Conservation (phyloP, 2,797 vertebrate species). For the Pseudochirops cupreus region DNA sequence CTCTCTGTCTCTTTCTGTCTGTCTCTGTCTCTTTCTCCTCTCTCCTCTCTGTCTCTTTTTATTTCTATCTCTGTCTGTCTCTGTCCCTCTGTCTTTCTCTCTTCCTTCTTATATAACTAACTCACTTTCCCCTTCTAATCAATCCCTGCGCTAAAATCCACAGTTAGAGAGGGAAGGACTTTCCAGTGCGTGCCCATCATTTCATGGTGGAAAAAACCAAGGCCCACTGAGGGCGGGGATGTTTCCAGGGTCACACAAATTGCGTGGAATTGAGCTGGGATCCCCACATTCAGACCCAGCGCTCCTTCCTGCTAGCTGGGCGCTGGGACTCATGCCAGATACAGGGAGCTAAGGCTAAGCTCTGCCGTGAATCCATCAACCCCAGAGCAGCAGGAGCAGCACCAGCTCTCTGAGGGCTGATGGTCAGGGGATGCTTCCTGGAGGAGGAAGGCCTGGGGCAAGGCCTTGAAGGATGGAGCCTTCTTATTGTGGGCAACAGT, state of each 20-base stretch:
- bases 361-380: background rate
- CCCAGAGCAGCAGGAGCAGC: background rate
- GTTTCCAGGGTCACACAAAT: background rate
- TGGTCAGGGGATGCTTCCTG: conserved; percentile 30
- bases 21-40: no score
- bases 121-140: background rate
- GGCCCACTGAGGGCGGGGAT: accelerated
- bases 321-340: background rate
- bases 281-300: background rate
- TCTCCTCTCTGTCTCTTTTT: no score
- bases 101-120: no score
- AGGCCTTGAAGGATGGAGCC: background rate
- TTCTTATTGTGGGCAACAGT: background rate
- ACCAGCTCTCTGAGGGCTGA: background rate
- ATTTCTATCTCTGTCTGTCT: background rate
- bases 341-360: no score
- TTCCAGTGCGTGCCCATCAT: background rate
- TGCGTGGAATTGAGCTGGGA: background rate
- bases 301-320: accelerated
- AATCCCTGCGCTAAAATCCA: background rate
- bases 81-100: no score
- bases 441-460: background rate
- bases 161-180: background rate
- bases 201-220: background rate
- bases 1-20: background rate